Conservation (phyloP, 2,113 vertebrate genomes). For the Charadrius vociferus region DNA sequence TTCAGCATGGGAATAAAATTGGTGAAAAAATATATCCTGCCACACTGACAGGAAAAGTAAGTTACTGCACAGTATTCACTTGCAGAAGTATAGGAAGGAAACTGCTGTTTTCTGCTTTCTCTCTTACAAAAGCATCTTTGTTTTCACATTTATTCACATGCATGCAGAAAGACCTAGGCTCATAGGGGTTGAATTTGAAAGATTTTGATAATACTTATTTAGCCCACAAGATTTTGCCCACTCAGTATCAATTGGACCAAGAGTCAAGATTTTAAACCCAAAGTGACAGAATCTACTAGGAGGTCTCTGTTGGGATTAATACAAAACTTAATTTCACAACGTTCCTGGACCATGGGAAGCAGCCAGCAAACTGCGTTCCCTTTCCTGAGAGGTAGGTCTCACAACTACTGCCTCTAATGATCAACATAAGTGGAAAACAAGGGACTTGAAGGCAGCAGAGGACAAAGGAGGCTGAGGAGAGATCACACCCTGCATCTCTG, state of each 20-base stretch:
- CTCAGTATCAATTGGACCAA: background rate
- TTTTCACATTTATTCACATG: background rate
- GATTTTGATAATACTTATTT: background rate
- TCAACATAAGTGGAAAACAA: background rate
- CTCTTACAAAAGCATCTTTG: background rate
- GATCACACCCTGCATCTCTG: background rate
- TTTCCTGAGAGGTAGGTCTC: background rate
- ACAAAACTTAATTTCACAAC: background rate
- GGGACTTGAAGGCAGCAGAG: rapidly evolving
- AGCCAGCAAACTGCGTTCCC: background rate
- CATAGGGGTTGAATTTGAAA: background rate
- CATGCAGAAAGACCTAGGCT: background rate
- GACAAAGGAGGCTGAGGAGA: background rate
- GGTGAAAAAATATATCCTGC: constrained; percentile 5
- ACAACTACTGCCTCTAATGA: background rate
- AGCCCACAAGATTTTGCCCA: background rate
- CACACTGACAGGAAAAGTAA: background rate
- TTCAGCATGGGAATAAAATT: background rate
- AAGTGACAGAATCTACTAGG: background rate
- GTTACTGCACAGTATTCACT: background rate
- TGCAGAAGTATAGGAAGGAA: background rate
- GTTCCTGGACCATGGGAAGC: background rate
- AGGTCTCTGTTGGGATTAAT: background rate
- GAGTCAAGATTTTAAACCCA: background rate
- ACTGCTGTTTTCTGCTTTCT: background rate